Conservation (phyloP, 23 tunicate genomes). For the Halocynthia roretzi region DNA sequence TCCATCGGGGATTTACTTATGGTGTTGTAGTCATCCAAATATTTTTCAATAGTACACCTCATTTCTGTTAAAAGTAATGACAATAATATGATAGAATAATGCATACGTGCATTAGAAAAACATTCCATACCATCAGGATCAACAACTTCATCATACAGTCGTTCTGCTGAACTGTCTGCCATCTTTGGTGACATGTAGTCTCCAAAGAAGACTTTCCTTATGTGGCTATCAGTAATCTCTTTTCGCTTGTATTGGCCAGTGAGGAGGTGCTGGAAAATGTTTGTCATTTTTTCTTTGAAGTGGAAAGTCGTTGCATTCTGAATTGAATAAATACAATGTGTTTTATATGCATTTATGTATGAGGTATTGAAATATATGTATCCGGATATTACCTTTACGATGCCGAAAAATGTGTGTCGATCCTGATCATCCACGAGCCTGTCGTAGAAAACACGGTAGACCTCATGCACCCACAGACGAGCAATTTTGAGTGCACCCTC, state of each 20-base stretch:
- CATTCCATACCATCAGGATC: conserved; percentile 49
- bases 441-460: conserved; percentile 83
- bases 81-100: background rate
- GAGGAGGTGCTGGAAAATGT: conserved; percentile 73
- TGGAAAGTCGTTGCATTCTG: conserved; percentile 74
- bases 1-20: conserved; percentile 85
- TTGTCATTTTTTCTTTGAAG: conserved; percentile 85
- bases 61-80: conserved; percentile 27
- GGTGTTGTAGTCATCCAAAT: conserved; percentile 82
- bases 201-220: conserved; percentile 70
- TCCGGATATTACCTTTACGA: conserved; percentile 45
- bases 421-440: conserved; percentile 75
- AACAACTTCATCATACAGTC: conserved; percentile 68
- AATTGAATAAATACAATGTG: conserved; percentile 4
- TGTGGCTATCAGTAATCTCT: conserved; percentile 59
- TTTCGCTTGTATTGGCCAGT: conserved; percentile 41
- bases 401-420: conserved; percentile 63
- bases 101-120: background rate
- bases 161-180: conserved; percentile 53
- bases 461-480: conserved; percentile 88
- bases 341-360: background rate
- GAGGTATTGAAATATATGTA: too few relatives aligned
- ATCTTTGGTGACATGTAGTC: conserved; percentile 89
- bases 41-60: conserved; percentile 47
- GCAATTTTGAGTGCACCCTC: conserved; percentile 64